A percentile compares a stretch with the other conserved stretches of the same genome.
These are phyloP conservation scores for Ctenopoma kingsleyae DNA, from an alignment of 2,797 vertebrate species.

Conservation along the genomic window DNA sequence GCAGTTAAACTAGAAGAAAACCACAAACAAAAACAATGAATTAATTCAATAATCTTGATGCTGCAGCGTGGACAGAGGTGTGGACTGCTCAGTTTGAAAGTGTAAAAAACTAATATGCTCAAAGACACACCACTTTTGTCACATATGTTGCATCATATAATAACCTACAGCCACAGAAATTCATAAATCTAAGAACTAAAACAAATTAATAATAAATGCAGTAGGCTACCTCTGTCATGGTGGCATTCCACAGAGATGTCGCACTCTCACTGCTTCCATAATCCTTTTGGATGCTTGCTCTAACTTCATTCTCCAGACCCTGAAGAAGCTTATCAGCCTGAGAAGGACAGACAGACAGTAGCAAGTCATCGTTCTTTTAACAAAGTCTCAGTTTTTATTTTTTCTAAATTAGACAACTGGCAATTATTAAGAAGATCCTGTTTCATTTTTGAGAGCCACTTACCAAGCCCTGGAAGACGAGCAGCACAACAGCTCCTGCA, in stretches of 20 bases:
- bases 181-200: background rate
- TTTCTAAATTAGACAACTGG: background rate
- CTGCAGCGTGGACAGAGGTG: background rate
- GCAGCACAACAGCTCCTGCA: conserved; percentile 79
- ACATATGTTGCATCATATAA: background rate
- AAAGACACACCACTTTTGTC: too few relatives aligned
- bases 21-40: conserved; percentile 4
- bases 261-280: conserved; percentile 45
- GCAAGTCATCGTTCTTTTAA: background rate
- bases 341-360: conserved; percentile 6
- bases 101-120: background rate
- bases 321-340: conserved; percentile 74
- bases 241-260: conserved; percentile 76
- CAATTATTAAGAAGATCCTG: background rate
- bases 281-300: background rate
- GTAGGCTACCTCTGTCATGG: conserved; percentile 79
- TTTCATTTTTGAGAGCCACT: conserved; percentile 43
- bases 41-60: background rate
- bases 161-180: background rate
- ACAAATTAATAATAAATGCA: background rate
- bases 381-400: background rate
- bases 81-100: background rate
- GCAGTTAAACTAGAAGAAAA: conserved; percentile 79
- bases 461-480: conserved; percentile 83
- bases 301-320: conserved; percentile 41